Evolutionary conservation across 1,140 invertebrate genomes (phyloP).

Genomic region (Nasonia longicornis): DNA sequence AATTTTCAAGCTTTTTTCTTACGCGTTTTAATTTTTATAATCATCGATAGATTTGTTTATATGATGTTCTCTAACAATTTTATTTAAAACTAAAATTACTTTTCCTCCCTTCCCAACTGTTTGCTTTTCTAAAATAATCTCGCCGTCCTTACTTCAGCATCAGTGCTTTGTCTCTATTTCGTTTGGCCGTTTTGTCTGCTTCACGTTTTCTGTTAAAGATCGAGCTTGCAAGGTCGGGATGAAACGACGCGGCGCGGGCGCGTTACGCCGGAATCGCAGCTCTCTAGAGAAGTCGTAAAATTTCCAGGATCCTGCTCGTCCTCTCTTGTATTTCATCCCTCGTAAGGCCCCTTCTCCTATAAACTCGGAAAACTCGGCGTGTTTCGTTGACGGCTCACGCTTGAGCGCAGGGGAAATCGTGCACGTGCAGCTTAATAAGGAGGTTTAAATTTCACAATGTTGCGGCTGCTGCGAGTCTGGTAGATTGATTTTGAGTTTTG

Average conservation of each 20-base stretch:
- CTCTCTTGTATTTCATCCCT: constrained; percentile 3
- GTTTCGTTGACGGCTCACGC: background rate
- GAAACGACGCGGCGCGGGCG: background rate
- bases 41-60: too few species aligned
- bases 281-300: constrained; percentile 3
- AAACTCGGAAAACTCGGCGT: background rate
- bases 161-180: background rate
- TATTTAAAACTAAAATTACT: too few species aligned
- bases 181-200: background rate
- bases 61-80: too few species aligned
- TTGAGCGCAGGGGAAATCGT: background rate
- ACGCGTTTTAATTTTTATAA: too few species aligned
- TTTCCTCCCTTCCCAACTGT: too few species aligned
- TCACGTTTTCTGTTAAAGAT: background rate
- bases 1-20: too few species aligned
- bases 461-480: too few species aligned
- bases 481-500: background rate
- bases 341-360: background rate
- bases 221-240: background rate
- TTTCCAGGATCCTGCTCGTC: background rate
- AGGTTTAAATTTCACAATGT: background rate
- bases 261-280: background rate
- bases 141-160: background rate
- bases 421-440: background rate
- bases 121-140: background rate